These are phyloP conservation scores for Ptyas mucosa DNA, from an alignment of 2,113 vertebrate species.

Conservation along the genomic window DNA sequence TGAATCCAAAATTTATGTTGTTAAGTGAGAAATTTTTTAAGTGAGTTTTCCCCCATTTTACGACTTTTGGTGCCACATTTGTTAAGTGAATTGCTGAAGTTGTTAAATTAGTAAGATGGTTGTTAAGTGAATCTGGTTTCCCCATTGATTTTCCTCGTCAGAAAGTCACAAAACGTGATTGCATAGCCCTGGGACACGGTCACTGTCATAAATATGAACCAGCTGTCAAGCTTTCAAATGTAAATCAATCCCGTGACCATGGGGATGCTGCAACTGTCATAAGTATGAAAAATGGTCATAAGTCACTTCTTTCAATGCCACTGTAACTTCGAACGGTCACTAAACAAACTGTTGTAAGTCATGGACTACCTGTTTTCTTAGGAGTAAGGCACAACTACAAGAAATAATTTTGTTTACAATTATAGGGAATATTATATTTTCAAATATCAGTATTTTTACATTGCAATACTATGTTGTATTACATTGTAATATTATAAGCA, in stretches of 20 bases:
- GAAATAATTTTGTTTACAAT: neutral
- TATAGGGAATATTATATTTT: neutral
- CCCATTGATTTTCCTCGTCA: too few species aligned
- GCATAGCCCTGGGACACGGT: neutral
- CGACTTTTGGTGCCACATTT: neutral
- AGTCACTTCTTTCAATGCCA: neutral
- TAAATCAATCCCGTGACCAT: too few species aligned
- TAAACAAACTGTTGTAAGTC: neutral
- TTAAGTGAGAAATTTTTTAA: neutral
- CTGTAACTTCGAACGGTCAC: neutral
- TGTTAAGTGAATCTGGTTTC: too few species aligned
- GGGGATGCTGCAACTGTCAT: neutral
- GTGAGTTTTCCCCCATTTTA: neutral
- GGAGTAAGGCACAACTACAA: neutral
- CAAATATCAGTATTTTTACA: constrained; percentile 17
- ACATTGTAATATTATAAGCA: neutral
- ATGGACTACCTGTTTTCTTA: neutral
- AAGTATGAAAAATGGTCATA: neutral
- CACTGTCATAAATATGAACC: neutral
- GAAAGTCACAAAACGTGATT: neutral
- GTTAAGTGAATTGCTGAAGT: neutral
- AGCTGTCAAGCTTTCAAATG: too few species aligned
- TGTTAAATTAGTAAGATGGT: too few species aligned
- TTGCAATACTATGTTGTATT: neutral
- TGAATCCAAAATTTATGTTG: neutral